Percentiles rank a stretch among this genome's conserved stretches.
These are phyloP conservation scores for Phalacrocorax pelagicus DNA, from an alignment of 2,113 vertebrate genomes.

Conservation along the genomic window DNA sequence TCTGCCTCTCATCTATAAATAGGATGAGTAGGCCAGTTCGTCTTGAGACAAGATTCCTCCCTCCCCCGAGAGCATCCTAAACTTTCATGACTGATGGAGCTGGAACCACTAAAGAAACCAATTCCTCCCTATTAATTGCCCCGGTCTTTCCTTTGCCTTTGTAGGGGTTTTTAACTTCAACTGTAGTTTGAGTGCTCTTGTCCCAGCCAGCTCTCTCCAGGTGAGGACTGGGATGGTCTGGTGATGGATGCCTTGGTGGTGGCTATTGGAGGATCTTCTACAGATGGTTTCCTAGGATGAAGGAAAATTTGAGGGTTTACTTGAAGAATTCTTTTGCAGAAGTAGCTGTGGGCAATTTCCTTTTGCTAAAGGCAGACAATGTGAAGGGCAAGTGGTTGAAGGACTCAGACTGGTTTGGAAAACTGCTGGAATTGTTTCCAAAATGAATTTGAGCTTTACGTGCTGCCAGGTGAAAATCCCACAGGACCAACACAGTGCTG, in stretches of 20 bases:
- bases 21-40: constrained; percentile 50
- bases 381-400: not conserved
- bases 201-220: not conserved
- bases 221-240: not conserved
- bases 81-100: constrained; percentile 1
- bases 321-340: not conserved
- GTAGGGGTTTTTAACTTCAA: not conserved
- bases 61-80: not conserved
- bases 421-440: not conserved
- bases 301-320: not conserved
- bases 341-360: not conserved
- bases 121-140: not conserved
- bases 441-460: not conserved
- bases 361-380: not conserved
- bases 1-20: constrained; percentile 30
- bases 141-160: not conserved
- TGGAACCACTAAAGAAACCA: not conserved
- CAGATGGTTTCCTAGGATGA: not conserved
- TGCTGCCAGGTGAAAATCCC: not conserved
- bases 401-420: not conserved
- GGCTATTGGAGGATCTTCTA: not conserved
- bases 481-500: not conserved
- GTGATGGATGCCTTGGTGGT: not conserved
- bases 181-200: not conserved
- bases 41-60: constrained; percentile 44